phyloP scores from a whole-genome alignment of 1,140 invertebrate species.

The Cyrtorhinus lividipennis region DNA sequence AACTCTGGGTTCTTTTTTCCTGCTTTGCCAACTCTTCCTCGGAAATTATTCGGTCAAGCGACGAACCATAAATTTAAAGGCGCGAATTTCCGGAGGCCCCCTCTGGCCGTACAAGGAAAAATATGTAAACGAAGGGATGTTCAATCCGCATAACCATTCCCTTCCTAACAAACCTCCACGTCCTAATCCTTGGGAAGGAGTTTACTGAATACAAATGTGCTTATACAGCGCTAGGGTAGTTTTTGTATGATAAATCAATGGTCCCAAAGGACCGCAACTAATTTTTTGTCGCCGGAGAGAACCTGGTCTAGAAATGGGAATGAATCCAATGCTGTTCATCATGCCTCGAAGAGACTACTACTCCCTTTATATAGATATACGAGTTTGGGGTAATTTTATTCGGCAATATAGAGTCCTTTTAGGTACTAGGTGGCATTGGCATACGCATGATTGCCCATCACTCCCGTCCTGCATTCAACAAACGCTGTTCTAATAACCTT shows the following conservation, averaged over 20 bases:
- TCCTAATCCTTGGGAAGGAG: not conserved
- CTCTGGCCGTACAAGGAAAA: not conserved
- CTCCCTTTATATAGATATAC: too few relatives aligned
- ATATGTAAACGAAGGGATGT: conserved; percentile 6
- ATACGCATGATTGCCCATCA: too few relatives aligned
- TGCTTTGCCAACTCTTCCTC: too few relatives aligned
- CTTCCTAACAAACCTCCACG: conserved; percentile 4
- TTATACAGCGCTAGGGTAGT: not conserved
- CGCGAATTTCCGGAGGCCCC: not conserved
- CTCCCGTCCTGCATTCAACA: too few relatives aligned
- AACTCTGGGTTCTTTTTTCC: too few relatives aligned
- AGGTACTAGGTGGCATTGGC: too few relatives aligned
- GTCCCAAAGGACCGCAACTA: not conserved
- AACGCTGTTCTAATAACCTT: too few relatives aligned
- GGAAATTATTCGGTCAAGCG: not conserved
- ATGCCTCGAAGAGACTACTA: too few relatives aligned
- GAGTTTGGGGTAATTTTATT: too few relatives aligned
- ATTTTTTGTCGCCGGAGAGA: not conserved
- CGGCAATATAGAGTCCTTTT: too few relatives aligned
- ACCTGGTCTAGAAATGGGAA: too few relatives aligned
- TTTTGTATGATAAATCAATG: not conserved
- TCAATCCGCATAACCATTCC: conserved; percentile 2
- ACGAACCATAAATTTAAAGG: not conserved
- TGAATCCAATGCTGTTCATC: too few relatives aligned
- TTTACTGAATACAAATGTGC: conserved; percentile 7